Percentiles rank a stretch among this genome's conserved stretches.
Conservation (phyloP, 2,888 invertebrate genomes). For the Drosophila mayaguana region DNA sequence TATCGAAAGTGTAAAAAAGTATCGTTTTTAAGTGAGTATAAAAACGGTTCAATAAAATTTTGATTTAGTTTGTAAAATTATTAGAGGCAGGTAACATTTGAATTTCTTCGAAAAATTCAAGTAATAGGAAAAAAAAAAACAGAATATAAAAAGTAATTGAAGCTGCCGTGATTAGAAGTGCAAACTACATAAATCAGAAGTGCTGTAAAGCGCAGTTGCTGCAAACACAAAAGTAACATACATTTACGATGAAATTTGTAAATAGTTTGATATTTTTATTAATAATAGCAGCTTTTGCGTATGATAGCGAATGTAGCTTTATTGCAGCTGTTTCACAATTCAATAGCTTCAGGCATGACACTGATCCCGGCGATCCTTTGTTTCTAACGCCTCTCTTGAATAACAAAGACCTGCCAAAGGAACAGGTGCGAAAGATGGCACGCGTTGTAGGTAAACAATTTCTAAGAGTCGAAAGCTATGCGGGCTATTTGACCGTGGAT, state of each 20-base stretch:
- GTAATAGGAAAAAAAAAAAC: background rate
- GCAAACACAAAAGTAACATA: background rate
- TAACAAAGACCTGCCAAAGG: constrained; percentile 82
- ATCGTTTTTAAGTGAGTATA: constrained; percentile 17
- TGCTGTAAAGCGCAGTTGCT: background rate
- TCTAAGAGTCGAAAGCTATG: constrained; percentile 86
- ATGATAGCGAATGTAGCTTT: background rate
- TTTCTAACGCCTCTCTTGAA: constrained; percentile 80
- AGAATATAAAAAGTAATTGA: background rate
- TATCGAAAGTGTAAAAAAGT: constrained; percentile 27
- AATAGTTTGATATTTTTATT: constrained; percentile 44
- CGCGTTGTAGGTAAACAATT: constrained; percentile 79
- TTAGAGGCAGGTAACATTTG: constrained; percentile 27
- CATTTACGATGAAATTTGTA: constrained; percentile 50
- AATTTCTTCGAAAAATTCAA: background rate
- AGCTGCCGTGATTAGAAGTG: constrained; percentile 1
- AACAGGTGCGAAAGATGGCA: constrained; percentile 83
- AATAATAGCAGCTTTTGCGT: constrained; percentile 19
- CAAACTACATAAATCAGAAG: background rate
- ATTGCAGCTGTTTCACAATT: constrained; percentile 61
- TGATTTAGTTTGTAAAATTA: constrained; percentile 4
- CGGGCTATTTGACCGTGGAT: constrained; percentile 92
- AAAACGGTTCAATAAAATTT: background rate
- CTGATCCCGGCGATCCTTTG: constrained; percentile 85
- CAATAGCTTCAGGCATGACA: constrained; percentile 64